Evolutionary conservation across 2,113 vertebrate genomes (phyloP), one percentile per base, ranked within the genome.

Genomic region (Seriola quinqueradiata): DNA sequence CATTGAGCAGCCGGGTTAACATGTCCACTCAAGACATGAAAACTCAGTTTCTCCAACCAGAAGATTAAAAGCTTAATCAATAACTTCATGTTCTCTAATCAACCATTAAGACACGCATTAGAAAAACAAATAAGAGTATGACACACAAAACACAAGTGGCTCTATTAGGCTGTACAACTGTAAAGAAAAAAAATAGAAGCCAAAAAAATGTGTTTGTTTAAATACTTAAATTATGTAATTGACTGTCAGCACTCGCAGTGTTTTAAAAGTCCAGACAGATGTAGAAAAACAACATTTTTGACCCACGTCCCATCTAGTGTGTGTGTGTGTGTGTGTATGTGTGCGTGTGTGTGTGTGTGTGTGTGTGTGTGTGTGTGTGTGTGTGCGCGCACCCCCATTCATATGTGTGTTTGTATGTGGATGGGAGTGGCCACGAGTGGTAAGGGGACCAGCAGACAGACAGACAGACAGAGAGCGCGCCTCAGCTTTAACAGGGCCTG

Each of bases 401-500:
- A 25, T 75, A 65, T 70, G 78, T 68, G 81, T 88, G 81, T 92
- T 58, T 83, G 86, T 81, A 28, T 54, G 70, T 78, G 58, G 55
- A 90, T 86, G 88, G 91, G 92, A 92, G 92, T 89, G 85, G 78
- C 77, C 42, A 77, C 58, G 85, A 86, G 81, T 86, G 81, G 76
- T 83, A 67, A 81, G 40, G n/a, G 77, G 74, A 83, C 69, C 86
- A 83, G 83, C 83, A 94, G 92, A 89, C 90, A 92, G 93, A 86
- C 91, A 92, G 92, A 92, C 88, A 87, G 87, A 88, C 28, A 28
- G 28, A 28, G 77, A 93, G 90, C 61, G 75, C 77, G 92, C 90
- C 93, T 91, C 68, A 71, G 77, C 84, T 95, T 94, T 93, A 94
- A 94, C 93, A 92, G 90, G 83, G 88, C 86, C 93, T 93, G 89